These are phyloP conservation scores for Chrysolina oricalcia DNA, from an alignment of 2,888 invertebrate genomes.

Conservation along the genomic window DNA sequence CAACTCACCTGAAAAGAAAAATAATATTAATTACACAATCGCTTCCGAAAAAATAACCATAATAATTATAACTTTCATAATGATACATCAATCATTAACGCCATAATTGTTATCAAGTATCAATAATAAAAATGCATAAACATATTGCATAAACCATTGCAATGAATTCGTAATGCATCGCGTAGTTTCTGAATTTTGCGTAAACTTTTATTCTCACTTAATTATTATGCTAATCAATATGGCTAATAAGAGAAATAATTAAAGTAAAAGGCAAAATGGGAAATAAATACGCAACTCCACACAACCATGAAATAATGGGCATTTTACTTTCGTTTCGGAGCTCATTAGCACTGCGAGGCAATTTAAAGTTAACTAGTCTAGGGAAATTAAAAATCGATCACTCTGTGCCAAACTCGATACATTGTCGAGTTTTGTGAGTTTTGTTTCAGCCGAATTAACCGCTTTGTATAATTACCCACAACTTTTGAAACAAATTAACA, in stretches of 20 bases:
- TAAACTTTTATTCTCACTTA: constrained; percentile 42
- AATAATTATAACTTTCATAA: constrained; percentile 1
- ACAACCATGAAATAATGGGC: constrained; percentile 34
- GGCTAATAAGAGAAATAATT: constrained; percentile 24
- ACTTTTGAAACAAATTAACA: neutral
- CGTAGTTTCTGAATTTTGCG: constrained; percentile 45
- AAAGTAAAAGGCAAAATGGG: constrained; percentile 20
- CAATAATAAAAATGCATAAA: constrained; percentile 15
- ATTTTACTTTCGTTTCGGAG: constrained; percentile 46
- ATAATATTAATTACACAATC: constrained; percentile 10
- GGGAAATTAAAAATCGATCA: constrained; percentile 36
- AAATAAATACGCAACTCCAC: constrained; percentile 20
- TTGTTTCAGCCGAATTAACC: neutral
- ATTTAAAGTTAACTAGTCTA: constrained; percentile 35
- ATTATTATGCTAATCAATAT: constrained; percentile 44
- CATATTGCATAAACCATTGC: neutral
- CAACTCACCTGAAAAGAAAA: constrained; percentile 46
- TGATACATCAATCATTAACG: constrained; percentile 26
- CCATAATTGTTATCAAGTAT: constrained; percentile 28
- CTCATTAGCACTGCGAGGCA: constrained; percentile 30
- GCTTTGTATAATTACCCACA: neutral
- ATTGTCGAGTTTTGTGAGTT: neutral
- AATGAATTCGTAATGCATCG: constrained; percentile 23
- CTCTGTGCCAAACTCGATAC: constrained; percentile 1
- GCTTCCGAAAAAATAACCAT: neutral